Conservation (phyloP, 2,888 invertebrate species). For the Hermaeophaga mercurialis region DNA sequence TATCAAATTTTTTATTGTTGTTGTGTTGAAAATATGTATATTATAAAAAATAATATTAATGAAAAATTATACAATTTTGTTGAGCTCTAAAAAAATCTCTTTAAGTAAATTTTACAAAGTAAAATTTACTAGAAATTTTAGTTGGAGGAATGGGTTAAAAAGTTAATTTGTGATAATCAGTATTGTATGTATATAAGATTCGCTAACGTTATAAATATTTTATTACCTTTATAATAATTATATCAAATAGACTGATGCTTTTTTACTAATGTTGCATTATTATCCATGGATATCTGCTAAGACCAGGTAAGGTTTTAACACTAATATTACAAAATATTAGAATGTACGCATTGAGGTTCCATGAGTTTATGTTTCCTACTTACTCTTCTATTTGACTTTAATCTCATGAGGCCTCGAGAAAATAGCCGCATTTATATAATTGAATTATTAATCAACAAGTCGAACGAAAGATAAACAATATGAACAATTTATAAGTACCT, state of each 20-base stretch:
- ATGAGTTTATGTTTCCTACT: too few relatives aligned
- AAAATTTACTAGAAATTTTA: too few relatives aligned
- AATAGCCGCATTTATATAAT: too few relatives aligned
- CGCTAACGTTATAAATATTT: conserved; percentile 47
- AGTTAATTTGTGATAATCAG: conserved; percentile 46
- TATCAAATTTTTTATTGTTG: conserved; percentile 18
- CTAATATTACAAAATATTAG: too few relatives aligned
- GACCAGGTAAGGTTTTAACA: conserved; percentile 37
- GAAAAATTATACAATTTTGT: conserved; percentile 19
- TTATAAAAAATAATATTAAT: conserved; percentile 15
- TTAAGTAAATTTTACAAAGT: neutral
- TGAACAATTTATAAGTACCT: too few relatives aligned
- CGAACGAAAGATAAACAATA: too few relatives aligned
- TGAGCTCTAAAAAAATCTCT: conserved; percentile 4
- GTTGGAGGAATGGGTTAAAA: conserved; percentile 14
- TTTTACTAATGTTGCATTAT: conserved; percentile 49
- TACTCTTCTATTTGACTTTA: too few relatives aligned
- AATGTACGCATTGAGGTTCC: too few relatives aligned
- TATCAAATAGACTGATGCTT: conserved; percentile 56
- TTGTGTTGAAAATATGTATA: conserved; percentile 27
- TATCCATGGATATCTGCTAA: conserved; percentile 43
- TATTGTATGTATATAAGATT: conserved; percentile 45
- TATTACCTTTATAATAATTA: conserved; percentile 47
- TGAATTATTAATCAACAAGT: too few relatives aligned
- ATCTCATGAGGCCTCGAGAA: too few relatives aligned